These are phyloP conservation scores for Caenorhabditis angaria DNA, from an alignment of 2,888 invertebrate genomes.

Conservation along the genomic window DNA sequence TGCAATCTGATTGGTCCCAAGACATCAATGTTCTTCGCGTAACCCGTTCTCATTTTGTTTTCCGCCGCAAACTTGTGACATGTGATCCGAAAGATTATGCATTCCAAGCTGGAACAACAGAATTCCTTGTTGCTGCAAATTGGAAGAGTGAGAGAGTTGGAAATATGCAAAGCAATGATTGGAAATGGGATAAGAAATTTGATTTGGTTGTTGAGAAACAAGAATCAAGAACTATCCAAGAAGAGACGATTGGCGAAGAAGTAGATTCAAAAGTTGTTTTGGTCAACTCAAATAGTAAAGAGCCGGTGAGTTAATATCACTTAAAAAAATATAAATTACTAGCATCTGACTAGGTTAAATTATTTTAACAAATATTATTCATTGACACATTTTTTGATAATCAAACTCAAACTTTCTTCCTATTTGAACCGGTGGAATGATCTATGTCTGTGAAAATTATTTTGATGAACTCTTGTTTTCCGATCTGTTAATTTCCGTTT, in stretches of 20 bases:
- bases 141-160: conserved; percentile 12
- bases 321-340: too few relatives aligned
- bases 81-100: conserved; percentile 70
- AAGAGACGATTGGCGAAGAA: neutral
- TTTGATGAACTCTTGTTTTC: too few relatives aligned
- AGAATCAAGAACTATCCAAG: neutral
- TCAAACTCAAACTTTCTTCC: too few relatives aligned
- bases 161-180: conserved; percentile 8
- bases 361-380: too few relatives aligned
- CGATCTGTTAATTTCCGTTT: too few relatives aligned
- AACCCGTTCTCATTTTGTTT: conserved; percentile 36
- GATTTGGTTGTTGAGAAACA: conserved; percentile 26
- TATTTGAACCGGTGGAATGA: too few relatives aligned
- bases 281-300: too few relatives aligned
- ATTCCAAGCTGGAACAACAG: conserved; percentile 73
- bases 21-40: conserved; percentile 54
- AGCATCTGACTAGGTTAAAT: too few relatives aligned
- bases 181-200: conserved; percentile 34
- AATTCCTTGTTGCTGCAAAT: conserved; percentile 67
- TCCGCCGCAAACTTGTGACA: conserved; percentile 61
- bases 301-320: too few relatives aligned
- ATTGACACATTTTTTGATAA: too few relatives aligned
- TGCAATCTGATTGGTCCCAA: conserved; percentile 55
- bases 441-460: too few relatives aligned
- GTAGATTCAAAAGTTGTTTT: neutral